These are phyloP conservation scores for Druon quercuslanigerum DNA, from an alignment of 1,140 invertebrate genomes.

Conservation along the genomic window DNA sequence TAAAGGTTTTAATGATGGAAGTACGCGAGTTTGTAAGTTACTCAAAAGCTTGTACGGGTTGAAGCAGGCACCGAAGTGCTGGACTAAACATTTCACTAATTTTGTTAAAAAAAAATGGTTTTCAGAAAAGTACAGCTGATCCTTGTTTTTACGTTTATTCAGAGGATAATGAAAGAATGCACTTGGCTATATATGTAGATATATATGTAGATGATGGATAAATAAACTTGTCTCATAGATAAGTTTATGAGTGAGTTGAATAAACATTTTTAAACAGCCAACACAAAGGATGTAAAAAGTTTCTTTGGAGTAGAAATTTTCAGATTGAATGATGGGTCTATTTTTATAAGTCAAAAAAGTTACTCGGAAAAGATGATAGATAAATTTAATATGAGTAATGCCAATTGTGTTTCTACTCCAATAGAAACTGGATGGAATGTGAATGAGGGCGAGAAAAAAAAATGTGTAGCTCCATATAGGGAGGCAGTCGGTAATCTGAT, in stretches of 20 bases:
- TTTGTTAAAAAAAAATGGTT: slow-evolving; percentile 45
- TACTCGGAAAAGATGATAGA: slow-evolving; percentile 47
- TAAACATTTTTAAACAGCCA: no score
- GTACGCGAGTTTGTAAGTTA: slow-evolving; percentile 52
- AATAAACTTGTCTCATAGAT: no score
- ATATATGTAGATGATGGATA: slow-evolving; percentile 57
- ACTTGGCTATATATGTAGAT: no score
- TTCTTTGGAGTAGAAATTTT: no score
- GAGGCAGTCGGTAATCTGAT: slow-evolving; percentile 64
- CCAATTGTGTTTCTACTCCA: no score
- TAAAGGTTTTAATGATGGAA: slow-evolving; percentile 40
- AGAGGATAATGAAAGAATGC: slow-evolving; percentile 53
- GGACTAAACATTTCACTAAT: no score
- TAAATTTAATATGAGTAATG: slow-evolving; percentile 62
- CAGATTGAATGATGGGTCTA: no score
- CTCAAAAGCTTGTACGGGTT: no score
- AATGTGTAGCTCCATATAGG: no score
- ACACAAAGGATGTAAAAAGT: no score
- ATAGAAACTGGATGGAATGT: slow-evolving; percentile 48
- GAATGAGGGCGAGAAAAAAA: no score
- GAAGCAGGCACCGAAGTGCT: slow-evolving; percentile 68
- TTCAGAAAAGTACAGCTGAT: slow-evolving; percentile 49
- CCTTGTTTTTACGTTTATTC: slow-evolving; percentile 52
- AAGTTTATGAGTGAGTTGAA: no score
- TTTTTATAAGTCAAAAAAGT: slow-evolving; percentile 37